Evolutionary conservation across 2,797 vertebrate genomes (phyloP).

Genomic region (Premnoplex brunnescens): DNA sequence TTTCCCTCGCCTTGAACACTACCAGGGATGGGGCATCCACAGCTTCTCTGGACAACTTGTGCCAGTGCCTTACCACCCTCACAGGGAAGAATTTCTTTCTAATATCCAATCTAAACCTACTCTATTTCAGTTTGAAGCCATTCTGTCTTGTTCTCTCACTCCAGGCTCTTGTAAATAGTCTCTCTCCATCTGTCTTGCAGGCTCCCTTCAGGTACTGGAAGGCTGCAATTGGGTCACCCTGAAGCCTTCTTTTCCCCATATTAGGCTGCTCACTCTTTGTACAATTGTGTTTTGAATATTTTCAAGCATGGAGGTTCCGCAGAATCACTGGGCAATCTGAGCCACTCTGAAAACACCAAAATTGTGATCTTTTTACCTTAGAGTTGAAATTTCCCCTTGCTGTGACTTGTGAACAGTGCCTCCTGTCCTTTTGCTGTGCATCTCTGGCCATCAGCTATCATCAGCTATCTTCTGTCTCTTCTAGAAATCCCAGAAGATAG

Average conservation of each 20-base stretch:
- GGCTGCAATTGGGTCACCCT: background rate
- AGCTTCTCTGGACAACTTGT: background rate
- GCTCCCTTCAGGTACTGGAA: background rate
- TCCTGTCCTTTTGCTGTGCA: background rate
- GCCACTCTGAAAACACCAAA: background rate
- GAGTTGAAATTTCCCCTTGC: fast-evolving
- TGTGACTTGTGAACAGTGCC: background rate
- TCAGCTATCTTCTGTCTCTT: background rate
- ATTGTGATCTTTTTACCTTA: background rate
- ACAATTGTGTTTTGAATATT: background rate
- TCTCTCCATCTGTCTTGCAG: background rate
- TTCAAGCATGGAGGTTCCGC: background rate
- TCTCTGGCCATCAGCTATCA: background rate
- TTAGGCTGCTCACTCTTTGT: background rate
- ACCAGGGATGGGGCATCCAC: background rate
- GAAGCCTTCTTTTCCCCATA: background rate
- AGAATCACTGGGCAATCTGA: background rate
- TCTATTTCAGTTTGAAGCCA: background rate
- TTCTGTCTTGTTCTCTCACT: background rate
- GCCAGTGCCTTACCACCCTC: background rate
- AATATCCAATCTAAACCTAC: background rate
- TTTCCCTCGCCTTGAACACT: background rate
- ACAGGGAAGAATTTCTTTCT: background rate
- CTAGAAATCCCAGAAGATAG: background rate
- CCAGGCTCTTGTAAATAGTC: background rate